Conservation (phyloP, 2,113 vertebrate species). For the Excalfactoria chinensis region DNA sequence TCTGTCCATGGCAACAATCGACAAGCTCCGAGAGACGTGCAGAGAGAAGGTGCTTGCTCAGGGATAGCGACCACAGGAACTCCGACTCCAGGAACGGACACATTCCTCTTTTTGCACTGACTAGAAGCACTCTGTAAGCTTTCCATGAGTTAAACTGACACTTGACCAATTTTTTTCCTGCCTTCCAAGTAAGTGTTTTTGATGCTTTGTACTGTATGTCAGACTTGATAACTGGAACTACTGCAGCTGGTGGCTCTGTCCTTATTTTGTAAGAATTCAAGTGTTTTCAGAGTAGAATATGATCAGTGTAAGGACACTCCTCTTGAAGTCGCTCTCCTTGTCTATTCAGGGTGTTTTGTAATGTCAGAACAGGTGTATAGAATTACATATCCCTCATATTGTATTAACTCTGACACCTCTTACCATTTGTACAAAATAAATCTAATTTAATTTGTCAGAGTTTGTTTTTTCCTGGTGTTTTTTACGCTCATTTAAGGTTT, state of each 20-base stretch:
- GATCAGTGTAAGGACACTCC: not conserved
- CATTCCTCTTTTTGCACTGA: slow-evolving; percentile 76
- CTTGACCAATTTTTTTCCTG: slow-evolving; percentile 58
- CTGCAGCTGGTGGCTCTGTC: not conserved
- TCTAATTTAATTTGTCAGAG: slow-evolving; percentile 69
- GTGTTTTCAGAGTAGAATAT: slow-evolving; percentile 23
- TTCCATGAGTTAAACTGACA: slow-evolving; percentile 57
- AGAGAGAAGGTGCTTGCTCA: slow-evolving; percentile 78
- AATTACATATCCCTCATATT: slow-evolving; percentile 10
- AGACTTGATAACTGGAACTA: not conserved
- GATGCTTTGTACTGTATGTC: slow-evolving; percentile 37
- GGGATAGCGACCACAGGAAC: slow-evolving; percentile 45
- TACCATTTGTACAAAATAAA: slow-evolving; percentile 38
- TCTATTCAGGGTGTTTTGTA: slow-evolving; percentile 63
- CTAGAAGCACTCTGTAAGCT: slow-evolving; percentile 35
- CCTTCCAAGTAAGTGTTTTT: slow-evolving; percentile 44
- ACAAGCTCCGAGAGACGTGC: slow-evolving; percentile 85
- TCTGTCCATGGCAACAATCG: slow-evolving; percentile 84
- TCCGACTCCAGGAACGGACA: slow-evolving; percentile 10
- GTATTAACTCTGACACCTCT: not conserved
- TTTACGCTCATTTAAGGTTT: not conserved
- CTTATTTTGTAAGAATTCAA: not conserved
- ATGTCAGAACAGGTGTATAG: slow-evolving; percentile 37
- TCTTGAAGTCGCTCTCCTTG: not conserved
- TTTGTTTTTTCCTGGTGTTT: not conserved